Base-by-base conservation (phyloP, 2,113 vertebrate species). In the Amphiprion ocellaris region DNA sequence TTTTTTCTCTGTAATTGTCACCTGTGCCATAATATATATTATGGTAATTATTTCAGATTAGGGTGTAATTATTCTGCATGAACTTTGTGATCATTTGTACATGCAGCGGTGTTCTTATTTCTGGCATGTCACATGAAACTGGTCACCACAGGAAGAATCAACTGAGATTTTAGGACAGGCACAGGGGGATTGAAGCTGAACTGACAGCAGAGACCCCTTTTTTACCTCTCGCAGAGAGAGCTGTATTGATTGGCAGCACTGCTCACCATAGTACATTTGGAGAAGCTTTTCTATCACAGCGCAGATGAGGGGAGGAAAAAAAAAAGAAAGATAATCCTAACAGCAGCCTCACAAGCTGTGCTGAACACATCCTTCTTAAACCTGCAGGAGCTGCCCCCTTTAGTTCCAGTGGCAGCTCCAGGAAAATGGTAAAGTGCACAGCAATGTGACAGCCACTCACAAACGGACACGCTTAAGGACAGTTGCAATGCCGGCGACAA, bases 211-310 rank as follows among this genome's bases (percentile, higher is more conserved):
- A 85, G 77, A 83, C 53, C 67, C 64, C 77, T 78, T 79, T 84
- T 83, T 82, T 69, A 71, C 55, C 82, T 80, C 74, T 81, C 8
- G 44, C 70, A 85, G 87, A 85, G 82, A 80, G 74, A 87, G 74
- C 62, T 73, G 80, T 92, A 92, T 93, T 92, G 92, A 94, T 91
- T 89, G 88, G 86, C 83, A 85, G 81, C 61, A 63, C 79, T 74
- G 88, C 89, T 77, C 89, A 83, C 28, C 64, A 81, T 78, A 80
- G 83, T 68, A 68, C 86, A 85, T 90, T 88, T 76, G 68, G 75
- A 90, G 77, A 91, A 86, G 86, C 71, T 87, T 91, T 92, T 90
- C 87, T 92, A 81, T 90, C 82, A 81, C 62, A 69, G 79, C 39
- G 11, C 79, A 86, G 87, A 89, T 83, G 69, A 68, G 67, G 59